A percentile compares a stretch with the other conserved stretches of the same genome.
These are phyloP conservation scores for Xanthostigma xanthostigma DNA, from an alignment of 2,888 invertebrate species.

Conservation along the genomic window DNA sequence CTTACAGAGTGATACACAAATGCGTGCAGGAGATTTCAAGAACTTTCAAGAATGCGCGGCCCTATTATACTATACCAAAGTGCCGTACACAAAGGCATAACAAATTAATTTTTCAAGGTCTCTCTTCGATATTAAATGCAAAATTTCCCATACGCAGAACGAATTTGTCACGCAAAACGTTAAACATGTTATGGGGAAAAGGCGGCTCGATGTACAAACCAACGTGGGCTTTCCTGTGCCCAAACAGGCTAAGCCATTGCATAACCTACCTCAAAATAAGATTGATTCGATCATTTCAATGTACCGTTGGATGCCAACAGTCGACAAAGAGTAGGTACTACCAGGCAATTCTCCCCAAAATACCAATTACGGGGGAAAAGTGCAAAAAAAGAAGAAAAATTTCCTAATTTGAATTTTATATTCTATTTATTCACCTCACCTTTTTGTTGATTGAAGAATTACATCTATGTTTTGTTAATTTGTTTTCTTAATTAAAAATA, in stretches of 20 bases:
- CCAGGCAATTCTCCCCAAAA: not conserved
- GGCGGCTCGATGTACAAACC: too few relatives aligned
- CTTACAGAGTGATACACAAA: too few relatives aligned
- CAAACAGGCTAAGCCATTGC: too few relatives aligned
- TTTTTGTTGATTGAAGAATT: not conserved
- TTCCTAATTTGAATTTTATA: not conserved
- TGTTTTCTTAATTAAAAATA: too few relatives aligned
- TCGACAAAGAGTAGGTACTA: too few relatives aligned
- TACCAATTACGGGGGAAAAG: not conserved
- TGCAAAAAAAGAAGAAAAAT: not conserved
- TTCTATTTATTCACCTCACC: not conserved
- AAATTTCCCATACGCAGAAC: not conserved
- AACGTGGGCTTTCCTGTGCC: too few relatives aligned
- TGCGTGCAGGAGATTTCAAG: too few relatives aligned
- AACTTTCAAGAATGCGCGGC: too few relatives aligned
- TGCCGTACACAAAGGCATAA: too few relatives aligned
- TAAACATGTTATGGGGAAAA: too few relatives aligned
- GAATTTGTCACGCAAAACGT: too few relatives aligned
- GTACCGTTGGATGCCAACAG: not conserved
- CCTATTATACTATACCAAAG: too few relatives aligned
- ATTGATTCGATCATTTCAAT: not conserved
- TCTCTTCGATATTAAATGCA: not conserved
- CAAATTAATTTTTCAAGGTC: not conserved
- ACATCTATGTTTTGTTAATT: slow-evolving; percentile 1
- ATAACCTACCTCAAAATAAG: not conserved